Evolutionary conservation across 2,797 vertebrate genomes (phyloP).

Genomic region (Apogon hyalosoma): DNA sequence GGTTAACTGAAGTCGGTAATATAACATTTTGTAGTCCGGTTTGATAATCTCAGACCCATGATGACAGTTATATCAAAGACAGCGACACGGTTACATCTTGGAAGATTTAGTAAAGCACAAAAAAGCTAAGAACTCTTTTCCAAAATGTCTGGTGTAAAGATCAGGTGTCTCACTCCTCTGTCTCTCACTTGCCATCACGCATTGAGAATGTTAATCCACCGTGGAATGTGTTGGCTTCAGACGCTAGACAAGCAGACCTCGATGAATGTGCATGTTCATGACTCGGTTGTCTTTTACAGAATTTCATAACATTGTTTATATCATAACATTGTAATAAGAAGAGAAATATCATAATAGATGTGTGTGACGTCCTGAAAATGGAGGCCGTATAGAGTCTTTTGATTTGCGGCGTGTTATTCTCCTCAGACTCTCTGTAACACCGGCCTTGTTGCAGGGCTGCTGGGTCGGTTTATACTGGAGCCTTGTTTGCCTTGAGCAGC

Average conservation of each 20-base stretch:
- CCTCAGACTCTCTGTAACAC: slow-evolving; percentile 29
- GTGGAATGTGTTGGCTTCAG: slow-evolving; percentile 66
- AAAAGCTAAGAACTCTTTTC: slow-evolving; percentile 1
- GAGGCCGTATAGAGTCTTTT: slow-evolving; percentile 27
- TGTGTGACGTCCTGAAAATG: slow-evolving; percentile 15
- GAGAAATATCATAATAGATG: slow-evolving; percentile 33
- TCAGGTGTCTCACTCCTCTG: slow-evolving; percentile 59
- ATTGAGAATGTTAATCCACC: slow-evolving; percentile 67
- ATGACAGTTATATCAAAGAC: background rate
- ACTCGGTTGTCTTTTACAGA: slow-evolving; percentile 54
- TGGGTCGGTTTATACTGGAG: slow-evolving; percentile 36
- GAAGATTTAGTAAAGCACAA: background rate
- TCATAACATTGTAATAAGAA: slow-evolving; percentile 33
- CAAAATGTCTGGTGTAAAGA: slow-evolving; percentile 46
- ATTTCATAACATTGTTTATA: slow-evolving; percentile 65
- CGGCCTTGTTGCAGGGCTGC: slow-evolving; percentile 31
- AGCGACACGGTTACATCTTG: background rate
- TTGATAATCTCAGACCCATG: background rate
- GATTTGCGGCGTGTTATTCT: slow-evolving; percentile 38
- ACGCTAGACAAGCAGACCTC: slow-evolving; percentile 52
- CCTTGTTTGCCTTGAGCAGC: slow-evolving; percentile 57
- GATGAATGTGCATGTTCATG: slow-evolving; percentile 43
- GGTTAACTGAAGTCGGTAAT: background rate
- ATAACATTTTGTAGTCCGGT: background rate
- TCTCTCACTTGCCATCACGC: slow-evolving; percentile 56